Base-by-base conservation (phyloP, 2,797 vertebrate genomes). In the Ptychadena robeensis region DNA sequence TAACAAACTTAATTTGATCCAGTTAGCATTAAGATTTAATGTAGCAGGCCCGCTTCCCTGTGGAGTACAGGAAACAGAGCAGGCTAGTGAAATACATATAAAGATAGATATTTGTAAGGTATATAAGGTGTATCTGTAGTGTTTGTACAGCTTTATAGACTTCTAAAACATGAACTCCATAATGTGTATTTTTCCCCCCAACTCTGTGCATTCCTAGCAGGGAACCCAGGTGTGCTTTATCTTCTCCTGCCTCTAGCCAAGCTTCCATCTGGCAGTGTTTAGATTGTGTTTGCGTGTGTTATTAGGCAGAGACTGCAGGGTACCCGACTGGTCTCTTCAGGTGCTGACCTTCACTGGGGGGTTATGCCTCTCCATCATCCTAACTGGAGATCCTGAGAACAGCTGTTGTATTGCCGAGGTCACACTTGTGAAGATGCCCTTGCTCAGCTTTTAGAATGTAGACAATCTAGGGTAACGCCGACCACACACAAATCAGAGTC, bases 201-300 rank as follows among this genome's bases (percentile, higher is more conserved):
- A 3, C 15, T 66, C 0, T 25, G 65, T 87, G 77, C 59, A 88
- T 80, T 85, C 84, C 6, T 81, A 86, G 28, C 57, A 10, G 0
- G 0, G 64, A 7, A 74, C 15, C 83, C 82, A 68, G 85, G 78
- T 81, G 81, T 85, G 82, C 86, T 73, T 66, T 85, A 22, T 73
- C 84, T 85, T 79, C 85, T 87, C 87, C 89, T 83, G 82, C 87
- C 88, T 88, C 71, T 85, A 68, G 81, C 87, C 87, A 85, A 79
- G 0, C 0, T 87, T 91, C 89, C 89, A 88, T 90, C 88, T 91
- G 89, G 89, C 87, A 88, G 80, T 86, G 82, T 88, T 88, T 87
- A 86, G 87, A 34, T 67, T 18, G 65, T 32, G 0, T 37, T 32
- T 64, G 44, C 15, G 44, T 74, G 68, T 63, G 30, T 82, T 89